phyloP scores from a whole-genome alignment of 2,113 vertebrate species.

The Nematolebias whitei region DNA sequence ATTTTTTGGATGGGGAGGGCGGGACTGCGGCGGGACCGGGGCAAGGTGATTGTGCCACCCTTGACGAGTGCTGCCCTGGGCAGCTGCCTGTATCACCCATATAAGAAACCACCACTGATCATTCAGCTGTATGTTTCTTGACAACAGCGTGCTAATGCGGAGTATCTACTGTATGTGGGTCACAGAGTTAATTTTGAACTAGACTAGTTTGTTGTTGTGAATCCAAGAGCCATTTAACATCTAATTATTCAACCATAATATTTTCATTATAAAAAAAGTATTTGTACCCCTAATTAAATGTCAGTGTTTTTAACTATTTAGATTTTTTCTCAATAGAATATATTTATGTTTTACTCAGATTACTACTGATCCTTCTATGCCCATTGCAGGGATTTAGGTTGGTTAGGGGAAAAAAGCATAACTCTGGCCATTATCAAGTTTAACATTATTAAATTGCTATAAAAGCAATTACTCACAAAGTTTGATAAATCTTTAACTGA shows the following conservation, averaged over 20 bases:
- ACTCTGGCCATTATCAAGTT: slow-evolving; percentile 15
- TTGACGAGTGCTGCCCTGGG: too few species aligned
- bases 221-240: slow-evolving; percentile 31
- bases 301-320: too few species aligned
- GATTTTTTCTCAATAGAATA: too few species aligned
- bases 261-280: slow-evolving; percentile 51
- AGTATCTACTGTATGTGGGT: slow-evolving; percentile 49
- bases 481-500: slow-evolving; percentile 36
- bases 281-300: too few species aligned
- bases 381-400: too few species aligned
- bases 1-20: too few species aligned
- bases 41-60: too few species aligned
- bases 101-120: too few species aligned
- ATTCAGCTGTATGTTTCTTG: slow-evolving; percentile 54
- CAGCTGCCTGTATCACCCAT: too few species aligned
- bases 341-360: too few species aligned
- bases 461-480: not conserved
- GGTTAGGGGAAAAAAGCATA: slow-evolving; percentile 1
- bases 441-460: not conserved
- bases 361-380: too few species aligned
- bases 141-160: slow-evolving; percentile 57
- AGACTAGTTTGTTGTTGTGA: slow-evolving; percentile 32
- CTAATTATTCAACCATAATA: slow-evolving; percentile 58
- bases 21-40: too few species aligned
- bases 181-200: slow-evolving; percentile 60